phyloP scores from a whole-genome alignment of 2,113 vertebrate species.

The Aldabrachelys gigantea region DNA sequence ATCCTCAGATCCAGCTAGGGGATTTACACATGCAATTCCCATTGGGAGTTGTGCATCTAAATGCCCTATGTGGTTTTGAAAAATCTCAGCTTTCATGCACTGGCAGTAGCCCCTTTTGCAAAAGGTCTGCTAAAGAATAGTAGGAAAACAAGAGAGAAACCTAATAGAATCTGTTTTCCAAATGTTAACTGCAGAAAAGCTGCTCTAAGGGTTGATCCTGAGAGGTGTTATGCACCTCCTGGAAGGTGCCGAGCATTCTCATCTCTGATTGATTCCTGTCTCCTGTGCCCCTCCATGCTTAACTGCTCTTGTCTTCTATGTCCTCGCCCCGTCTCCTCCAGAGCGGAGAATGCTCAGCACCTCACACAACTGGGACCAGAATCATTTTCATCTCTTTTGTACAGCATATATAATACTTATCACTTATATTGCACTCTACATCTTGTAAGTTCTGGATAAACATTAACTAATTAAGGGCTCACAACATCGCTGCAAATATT shows the following conservation, averaged over 20 bases:
- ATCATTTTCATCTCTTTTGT: not conserved
- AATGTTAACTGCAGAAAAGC: not conserved
- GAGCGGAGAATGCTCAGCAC: not conserved
- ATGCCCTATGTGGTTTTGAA: not conserved
- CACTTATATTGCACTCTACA: not conserved
- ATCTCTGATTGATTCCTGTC: not conserved
- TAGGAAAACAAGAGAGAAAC: not conserved
- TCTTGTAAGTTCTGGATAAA: not conserved
- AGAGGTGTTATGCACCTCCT: not conserved
- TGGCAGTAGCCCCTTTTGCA: not conserved
- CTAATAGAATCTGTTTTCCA: not conserved
- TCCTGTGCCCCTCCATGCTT: not conserved
- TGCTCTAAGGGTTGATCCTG: not conserved
- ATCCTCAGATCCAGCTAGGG: not conserved
- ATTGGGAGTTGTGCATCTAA: not conserved
- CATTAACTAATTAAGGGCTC: not conserved
- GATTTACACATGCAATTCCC: not conserved
- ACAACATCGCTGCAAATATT: not conserved
- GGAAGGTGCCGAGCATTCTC: not conserved
- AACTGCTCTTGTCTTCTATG: no score
- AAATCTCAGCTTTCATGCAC: not conserved
- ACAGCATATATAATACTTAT: accelerated
- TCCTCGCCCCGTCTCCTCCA: not conserved
- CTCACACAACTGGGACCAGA: not conserved
- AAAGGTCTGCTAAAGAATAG: not conserved